These are phyloP conservation scores for Rhamphomyia laevipes DNA, from an alignment of 2,888 invertebrate species.

Conservation along the genomic window DNA sequence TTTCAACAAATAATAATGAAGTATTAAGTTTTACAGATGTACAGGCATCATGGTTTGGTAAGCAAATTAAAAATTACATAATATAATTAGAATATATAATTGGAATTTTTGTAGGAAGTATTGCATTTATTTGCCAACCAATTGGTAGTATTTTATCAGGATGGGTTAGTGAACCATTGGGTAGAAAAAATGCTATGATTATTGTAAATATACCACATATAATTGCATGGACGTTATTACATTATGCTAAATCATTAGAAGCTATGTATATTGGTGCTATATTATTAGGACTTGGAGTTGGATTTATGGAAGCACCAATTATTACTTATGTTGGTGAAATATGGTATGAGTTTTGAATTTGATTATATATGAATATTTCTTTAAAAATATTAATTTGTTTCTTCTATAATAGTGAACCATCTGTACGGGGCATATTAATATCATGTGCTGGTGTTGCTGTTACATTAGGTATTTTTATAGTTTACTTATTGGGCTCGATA, in stretches of 20 bases:
- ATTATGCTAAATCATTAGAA: conserved; percentile 40
- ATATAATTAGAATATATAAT: background rate
- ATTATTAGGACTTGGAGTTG: conserved; percentile 44
- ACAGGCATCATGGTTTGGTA: conserved; percentile 49
- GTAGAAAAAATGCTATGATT: conserved; percentile 43
- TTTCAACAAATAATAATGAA: conserved; percentile 23
- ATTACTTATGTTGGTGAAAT: conserved; percentile 51
- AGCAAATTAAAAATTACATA: conserved; percentile 15
- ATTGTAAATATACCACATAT: conserved; percentile 47
- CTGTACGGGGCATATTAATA: conserved; percentile 43
- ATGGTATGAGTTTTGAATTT: conserved; percentile 33
- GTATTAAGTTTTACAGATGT: conserved; percentile 41
- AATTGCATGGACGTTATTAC: conserved; percentile 45
- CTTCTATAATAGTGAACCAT: conserved; percentile 37
- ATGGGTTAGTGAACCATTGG: conserved; percentile 42
- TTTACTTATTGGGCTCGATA: conserved; percentile 42
- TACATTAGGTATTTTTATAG: conserved; percentile 41
- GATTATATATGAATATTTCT: background rate
- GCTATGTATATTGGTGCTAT: conserved; percentile 42
- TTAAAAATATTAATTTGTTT: background rate
- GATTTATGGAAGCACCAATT: conserved; percentile 48
- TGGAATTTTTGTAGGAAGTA: conserved; percentile 37
- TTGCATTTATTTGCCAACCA: conserved; percentile 46
- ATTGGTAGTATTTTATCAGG: conserved; percentile 47
- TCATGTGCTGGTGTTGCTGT: conserved; percentile 37